Evolutionary conservation across 1,140 invertebrate species (phyloP), one percentile per base, ranked within the genome.

Genomic region (Helicoverpa zea): DNA sequence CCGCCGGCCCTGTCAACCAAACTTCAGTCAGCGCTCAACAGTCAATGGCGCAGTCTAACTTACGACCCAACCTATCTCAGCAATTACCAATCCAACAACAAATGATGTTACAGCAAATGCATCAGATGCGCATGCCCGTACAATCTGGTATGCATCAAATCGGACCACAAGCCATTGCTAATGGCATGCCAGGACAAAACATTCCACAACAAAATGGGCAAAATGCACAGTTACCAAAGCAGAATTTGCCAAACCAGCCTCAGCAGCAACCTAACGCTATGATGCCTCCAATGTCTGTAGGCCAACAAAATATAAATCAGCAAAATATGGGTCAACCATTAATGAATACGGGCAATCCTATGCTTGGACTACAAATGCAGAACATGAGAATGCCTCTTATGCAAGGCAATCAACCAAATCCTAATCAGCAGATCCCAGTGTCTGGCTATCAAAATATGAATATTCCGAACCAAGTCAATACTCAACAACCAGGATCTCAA

Each of bases 331-430:
- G 70, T 12, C 91, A 91, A 74, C 87, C 88, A 54, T 72, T 83
- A 23, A 84, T 90, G n/a, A 94, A 90, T 73, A 84, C 87, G 3
- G 35, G 35, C 7, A 90, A 92, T 68, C 87, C 90, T 13, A 89
- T 92, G 86, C 81, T 87, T 59, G 88, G 87, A 11, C 89, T 94
- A 88, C 92, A 94, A 88, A 90, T 94, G 90, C 90, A 89, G 61
- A 94, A 94, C 79, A 93, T 94, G 91, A 89, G 92, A 86, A 92
- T 93, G 91, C 88, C 92, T 3, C 79, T 91, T 10, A 88, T 91
- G 87, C 90, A 89, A 84, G 90, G 88, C 2, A 90, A 88, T 64
- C 89, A 91, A 58, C 87, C 90, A 49, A 90, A 88, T 64, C 78
- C 84, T 61, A 91, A 88, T 61, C 90, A 84, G 59, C 89, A 88